Evolutionary conservation across 2,797 vertebrate genomes (phyloP), one percentile per base, ranked within the genome.

Genomic region (Microtus californicus): DNA sequence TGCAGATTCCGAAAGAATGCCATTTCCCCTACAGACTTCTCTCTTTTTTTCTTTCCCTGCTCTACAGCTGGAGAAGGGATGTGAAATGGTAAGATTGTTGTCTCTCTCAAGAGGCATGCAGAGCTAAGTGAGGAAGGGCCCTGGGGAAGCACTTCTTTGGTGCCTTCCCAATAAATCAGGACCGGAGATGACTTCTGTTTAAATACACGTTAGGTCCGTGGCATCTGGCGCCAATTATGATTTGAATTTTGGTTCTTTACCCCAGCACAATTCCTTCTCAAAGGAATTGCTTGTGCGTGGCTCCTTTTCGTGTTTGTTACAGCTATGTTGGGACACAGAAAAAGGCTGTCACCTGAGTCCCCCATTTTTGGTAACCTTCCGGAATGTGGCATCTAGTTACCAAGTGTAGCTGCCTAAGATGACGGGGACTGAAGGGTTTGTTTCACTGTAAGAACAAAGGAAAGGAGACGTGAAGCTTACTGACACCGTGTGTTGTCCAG

Each of bases 231-330:
- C 56, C 51, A 13, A 21, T 88, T 91, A 40, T 14, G 59, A 81
- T 61, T 95, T 93, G 87, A 86, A 31, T 87, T 96, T 14, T 54
- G 6, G 61, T 19, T 71, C 89, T 93, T 93, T 10, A 85, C 78
- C 54, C 54, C 93, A 76, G 54, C 43, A 93, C 40, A 90, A 90
- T 87, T 89, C 51, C 56, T 93, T 91, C 54, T 81, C 77, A 69
- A 13, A 81, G 69, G 86, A 29, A 67, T n/a, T 80, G 37, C 86
- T 76, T 89, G 59, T 25, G 17, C 87, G 76, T 61, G 85, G 51
- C 79, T 80, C 71, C 2, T 80, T 76, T 15, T 25, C 59, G 90
- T 37, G 40, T 37, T 80, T 79, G 45, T 94, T 82, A 82, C 40
- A 11, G 80, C 56, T 74, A 13, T 65, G 23, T 54, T 90, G 45